Evolutionary conservation across 35 echinoderm and acorn worm species (phyloP), one percentile per base, ranked within the genome.

Genomic region (Hemicentrotus pulcherrimus): DNA sequence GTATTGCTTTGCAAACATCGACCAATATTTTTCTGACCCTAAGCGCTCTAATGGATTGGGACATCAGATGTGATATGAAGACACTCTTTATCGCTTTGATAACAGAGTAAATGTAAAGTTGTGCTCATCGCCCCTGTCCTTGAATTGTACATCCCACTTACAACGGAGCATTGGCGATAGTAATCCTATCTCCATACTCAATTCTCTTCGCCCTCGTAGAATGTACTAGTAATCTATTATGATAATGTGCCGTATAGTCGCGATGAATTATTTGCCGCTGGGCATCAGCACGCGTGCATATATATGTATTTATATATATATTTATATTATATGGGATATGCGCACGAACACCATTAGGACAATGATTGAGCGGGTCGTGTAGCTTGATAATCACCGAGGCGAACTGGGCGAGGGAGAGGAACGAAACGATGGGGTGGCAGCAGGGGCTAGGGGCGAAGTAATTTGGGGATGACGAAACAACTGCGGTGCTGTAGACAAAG

Each of bases 221-320:
- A 78, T 78, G 88, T 32, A 32, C 32, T 45, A 13, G 46, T 90
- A 90, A 90, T 90, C 88, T 90, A 90, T 90, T 90, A 90, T 90
- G 88, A 45, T 90, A 90, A 90, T 90, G 88, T 90, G 88, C 12
- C 15, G 32, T 18, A 31, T 31, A 41, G 88, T 90, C 88, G 88
- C 14, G 88, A 5, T 90, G 88, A 90, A 90, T 78, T 78, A 78
- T 90, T 90, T 90, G 88, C 88, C 88, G 32, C 12, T 90, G 88
- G 88, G 19, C 33, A 90, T 90, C 88, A 14, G 18, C 32, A 47
- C 88, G 46, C 32, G 31, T 31, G 9, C 32, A 90, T 32, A 78
- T 78, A 78, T 78, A 78, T 78, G 4, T 78, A 78, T 78, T 6
- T 78, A 24, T 78, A 78, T 78, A 78, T 78, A 78, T 78, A 78